A percentile compares a stretch with the other conserved stretches of the same genome.
phyloP scores from a whole-genome alignment of 2,797 vertebrate genomes.

The Anguilla pacifica region DNA sequence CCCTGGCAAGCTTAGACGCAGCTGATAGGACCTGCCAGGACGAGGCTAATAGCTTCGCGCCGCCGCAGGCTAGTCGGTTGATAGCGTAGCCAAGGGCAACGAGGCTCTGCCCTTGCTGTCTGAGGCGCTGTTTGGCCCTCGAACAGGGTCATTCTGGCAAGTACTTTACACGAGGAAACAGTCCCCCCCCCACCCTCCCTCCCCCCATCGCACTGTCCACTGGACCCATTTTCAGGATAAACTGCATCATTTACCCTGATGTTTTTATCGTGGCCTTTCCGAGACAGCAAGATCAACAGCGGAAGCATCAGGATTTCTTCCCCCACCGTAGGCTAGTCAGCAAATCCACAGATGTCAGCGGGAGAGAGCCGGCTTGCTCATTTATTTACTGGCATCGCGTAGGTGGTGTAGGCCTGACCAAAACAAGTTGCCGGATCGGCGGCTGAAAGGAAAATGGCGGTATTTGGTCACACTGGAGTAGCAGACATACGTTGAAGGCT shows the following conservation, averaged over 20 bases:
- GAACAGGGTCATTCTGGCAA: background rate
- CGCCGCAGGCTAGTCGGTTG: background rate
- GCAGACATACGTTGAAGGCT: background rate
- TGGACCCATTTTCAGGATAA: background rate
- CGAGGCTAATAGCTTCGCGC: background rate
- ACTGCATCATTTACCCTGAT: background rate
- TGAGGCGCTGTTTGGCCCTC: background rate
- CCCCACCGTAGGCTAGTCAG: background rate
- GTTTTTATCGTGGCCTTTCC: background rate
- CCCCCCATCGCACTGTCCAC: background rate
- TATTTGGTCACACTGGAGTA: background rate
- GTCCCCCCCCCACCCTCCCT: background rate
- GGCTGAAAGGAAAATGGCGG: background rate
- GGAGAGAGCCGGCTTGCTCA: background rate
- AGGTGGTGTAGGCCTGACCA: background rate
- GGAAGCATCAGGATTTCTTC: background rate
- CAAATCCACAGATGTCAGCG: background rate
- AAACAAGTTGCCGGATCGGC: background rate
- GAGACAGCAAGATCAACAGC: background rate
- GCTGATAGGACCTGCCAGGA: background rate
- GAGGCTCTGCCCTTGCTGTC: background rate
- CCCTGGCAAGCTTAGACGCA: background rate
- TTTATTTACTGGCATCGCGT: background rate
- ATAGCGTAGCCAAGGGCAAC: background rate
- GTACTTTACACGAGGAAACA: background rate